Conservation (phyloP, 1,140 invertebrate genomes). For the Cephus cinctus region DNA sequence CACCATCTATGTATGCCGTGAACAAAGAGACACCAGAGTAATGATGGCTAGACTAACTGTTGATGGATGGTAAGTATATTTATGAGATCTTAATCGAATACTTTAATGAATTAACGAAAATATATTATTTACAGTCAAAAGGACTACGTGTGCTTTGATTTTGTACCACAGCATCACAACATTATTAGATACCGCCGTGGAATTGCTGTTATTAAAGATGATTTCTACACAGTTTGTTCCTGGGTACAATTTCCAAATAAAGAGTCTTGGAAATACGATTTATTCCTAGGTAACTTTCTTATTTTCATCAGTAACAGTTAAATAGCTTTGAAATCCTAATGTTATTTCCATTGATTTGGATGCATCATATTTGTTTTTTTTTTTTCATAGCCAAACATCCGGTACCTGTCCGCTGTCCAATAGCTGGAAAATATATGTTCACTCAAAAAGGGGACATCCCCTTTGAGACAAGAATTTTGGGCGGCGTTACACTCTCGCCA, state of each 20-base stretch:
- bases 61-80: constrained; percentile 79
- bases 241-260: constrained; percentile 89
- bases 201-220: constrained; percentile 83
- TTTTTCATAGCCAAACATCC: constrained; percentile 78
- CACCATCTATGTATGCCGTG: constrained; percentile 93
- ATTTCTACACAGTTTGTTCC: constrained; percentile 90
- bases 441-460: constrained; percentile 82
- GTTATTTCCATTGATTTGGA: too few relatives aligned
- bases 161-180: constrained; percentile 93
- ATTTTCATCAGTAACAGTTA: background rate
- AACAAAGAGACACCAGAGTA: constrained; percentile 81
- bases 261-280: constrained; percentile 84
- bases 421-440: constrained; percentile 95
- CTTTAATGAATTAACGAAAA: constrained; percentile 7
- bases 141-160: constrained; percentile 96
- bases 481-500: constrained; percentile 91
- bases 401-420: constrained; percentile 88
- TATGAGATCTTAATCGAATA: too few relatives aligned
- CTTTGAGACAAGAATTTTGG: constrained; percentile 90
- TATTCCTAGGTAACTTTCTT: constrained; percentile 67
- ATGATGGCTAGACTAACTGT: constrained; percentile 96
- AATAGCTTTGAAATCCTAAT: background rate
- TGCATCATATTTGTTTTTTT: constrained; percentile 8
- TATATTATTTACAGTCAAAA: constrained; percentile 77
- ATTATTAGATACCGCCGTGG: constrained; percentile 92